phyloP scores from a whole-genome alignment of 2,113 vertebrate species.

The Coreoperca whiteheadi region DNA sequence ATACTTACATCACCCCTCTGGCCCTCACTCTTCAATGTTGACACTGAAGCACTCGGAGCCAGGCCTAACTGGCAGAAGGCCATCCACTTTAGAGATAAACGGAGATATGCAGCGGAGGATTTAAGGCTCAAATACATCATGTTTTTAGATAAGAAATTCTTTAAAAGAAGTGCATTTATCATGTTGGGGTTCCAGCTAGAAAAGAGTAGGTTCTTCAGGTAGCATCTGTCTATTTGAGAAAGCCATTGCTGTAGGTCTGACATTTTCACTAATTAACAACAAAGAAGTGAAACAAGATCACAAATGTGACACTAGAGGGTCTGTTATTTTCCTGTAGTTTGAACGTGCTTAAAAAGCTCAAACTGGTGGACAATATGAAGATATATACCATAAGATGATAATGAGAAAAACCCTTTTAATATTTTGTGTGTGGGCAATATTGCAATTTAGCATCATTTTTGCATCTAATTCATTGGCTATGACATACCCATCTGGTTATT shows the following conservation, averaged over 20 bases:
- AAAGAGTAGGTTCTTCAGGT: background rate
- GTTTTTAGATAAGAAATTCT: conserved; percentile 5
- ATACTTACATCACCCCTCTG: conserved; percentile 79
- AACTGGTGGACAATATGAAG: background rate
- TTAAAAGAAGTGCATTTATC: background rate
- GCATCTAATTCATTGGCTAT: background rate
- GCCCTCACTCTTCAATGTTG: conserved; percentile 66
- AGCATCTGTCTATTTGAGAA: conserved; percentile 6
- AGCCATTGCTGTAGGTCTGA: background rate
- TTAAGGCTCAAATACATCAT: conserved; percentile 28
- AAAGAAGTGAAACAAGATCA: background rate
- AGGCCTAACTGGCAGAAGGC: conserved; percentile 70
- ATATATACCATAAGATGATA: background rate
- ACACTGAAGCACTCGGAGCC: conserved; percentile 62
- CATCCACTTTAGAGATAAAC: conserved; percentile 53
- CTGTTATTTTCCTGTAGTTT: background rate
- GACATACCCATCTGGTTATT: background rate
- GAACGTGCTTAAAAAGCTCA: background rate
- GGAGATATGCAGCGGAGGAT: conserved; percentile 13
- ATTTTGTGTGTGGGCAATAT: background rate
- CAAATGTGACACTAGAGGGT: background rate
- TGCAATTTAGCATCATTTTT: background rate
- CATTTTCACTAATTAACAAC: background rate
- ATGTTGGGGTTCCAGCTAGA: background rate
- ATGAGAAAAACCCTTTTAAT: background rate